These are phyloP conservation scores for Drosophila suzukii DNA, from an alignment of 1,140 invertebrate genomes.

Conservation along the genomic window DNA sequence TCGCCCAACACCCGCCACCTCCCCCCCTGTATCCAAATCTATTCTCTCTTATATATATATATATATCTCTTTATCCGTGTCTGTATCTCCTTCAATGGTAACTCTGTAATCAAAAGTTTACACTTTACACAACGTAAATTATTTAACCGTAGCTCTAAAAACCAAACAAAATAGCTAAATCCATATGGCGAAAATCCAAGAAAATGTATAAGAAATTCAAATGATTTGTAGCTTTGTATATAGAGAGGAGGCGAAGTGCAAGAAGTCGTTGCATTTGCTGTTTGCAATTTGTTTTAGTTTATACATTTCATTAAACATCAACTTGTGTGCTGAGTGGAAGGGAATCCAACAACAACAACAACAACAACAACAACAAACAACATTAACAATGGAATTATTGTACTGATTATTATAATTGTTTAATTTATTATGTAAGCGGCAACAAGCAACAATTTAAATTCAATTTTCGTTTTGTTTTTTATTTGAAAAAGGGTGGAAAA, in stretches of 20 bases:
- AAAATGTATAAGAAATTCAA: slow-evolving; percentile 1
- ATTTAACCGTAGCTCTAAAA: slow-evolving; percentile 17
- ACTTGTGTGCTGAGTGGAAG: slow-evolving; percentile 20
- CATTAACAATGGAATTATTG: slow-evolving; percentile 37
- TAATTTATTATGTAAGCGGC: slow-evolving; percentile 52
- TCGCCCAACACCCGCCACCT: background rate
- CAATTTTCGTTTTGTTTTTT: slow-evolving; percentile 1
- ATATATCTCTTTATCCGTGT: slow-evolving; percentile 9
- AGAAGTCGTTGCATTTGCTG: slow-evolving; percentile 23
- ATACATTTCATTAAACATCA: slow-evolving; percentile 30
- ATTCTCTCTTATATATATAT: slow-evolving; percentile 6
- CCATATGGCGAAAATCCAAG: slow-evolving; percentile 1
- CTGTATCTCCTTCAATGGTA: slow-evolving; percentile 20
- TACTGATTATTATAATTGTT: slow-evolving; percentile 55
- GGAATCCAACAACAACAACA: slow-evolving; percentile 20
- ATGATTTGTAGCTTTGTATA: slow-evolving; percentile 48
- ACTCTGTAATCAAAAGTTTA: slow-evolving; percentile 38
- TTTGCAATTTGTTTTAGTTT: slow-evolving; percentile 48
- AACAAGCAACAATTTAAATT: slow-evolving; percentile 46
- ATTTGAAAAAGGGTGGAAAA: slow-evolving; percentile 1
- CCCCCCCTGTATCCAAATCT: slow-evolving; percentile 18
- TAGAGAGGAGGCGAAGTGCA: slow-evolving; percentile 27
- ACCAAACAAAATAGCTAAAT: slow-evolving; percentile 17
- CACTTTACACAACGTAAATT: slow-evolving; percentile 17
- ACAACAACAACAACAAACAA: slow-evolving; percentile 19